Conservation (phyloP, 2,797 vertebrate genomes). For the Sphaeramia orbicularis region DNA sequence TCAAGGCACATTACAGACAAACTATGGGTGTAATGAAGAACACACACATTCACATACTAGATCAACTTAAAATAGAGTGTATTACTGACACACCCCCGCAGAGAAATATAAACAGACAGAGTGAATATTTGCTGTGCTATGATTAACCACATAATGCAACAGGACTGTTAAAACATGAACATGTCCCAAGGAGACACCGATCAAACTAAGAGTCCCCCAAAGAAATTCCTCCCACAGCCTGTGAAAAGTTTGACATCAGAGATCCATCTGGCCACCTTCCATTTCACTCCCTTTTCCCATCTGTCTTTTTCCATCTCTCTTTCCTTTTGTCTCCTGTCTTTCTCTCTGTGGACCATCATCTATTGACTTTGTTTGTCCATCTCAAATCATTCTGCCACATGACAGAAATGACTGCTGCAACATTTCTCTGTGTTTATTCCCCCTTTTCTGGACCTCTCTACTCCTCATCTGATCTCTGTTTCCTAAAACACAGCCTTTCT, state of each 20-base stretch:
- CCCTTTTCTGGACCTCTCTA: slow-evolving; percentile 19
- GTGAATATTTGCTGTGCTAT: slow-evolving; percentile 44
- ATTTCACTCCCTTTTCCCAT: slow-evolving; percentile 42
- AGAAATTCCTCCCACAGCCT: slow-evolving; percentile 68
- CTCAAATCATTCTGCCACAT: slow-evolving; percentile 27
- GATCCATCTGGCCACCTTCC: slow-evolving; percentile 66
- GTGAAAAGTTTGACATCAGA: slow-evolving; percentile 55
- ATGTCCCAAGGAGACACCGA: slow-evolving; percentile 20
- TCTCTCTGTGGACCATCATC: slow-evolving; percentile 21
- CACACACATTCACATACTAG: slow-evolving; percentile 22
- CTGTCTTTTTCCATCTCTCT: slow-evolving; percentile 50
- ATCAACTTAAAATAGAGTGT: slow-evolving; percentile 43
- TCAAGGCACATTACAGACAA: slow-evolving; percentile 57
- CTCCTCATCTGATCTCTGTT: slow-evolving; percentile 39
- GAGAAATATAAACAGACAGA: slow-evolving; percentile 45
- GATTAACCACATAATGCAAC: slow-evolving; percentile 38
- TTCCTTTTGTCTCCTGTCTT: slow-evolving; percentile 33
- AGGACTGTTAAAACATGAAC: slow-evolving; percentile 41
- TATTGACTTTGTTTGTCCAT: slow-evolving; percentile 31
- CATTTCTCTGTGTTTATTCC: not conserved
- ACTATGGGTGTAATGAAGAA: slow-evolving; percentile 54
- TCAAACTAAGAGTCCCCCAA: slow-evolving; percentile 48
- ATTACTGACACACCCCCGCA: slow-evolving; percentile 32
- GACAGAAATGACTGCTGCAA: slow-evolving; percentile 26
- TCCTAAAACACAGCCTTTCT: slow-evolving; percentile 64